A percentile compares a stretch with the other conserved stretches of the same genome.
These are phyloP conservation scores for Dunckerocampus dactyliophorus DNA, from an alignment of 2,113 vertebrate species.

Conservation along the genomic window DNA sequence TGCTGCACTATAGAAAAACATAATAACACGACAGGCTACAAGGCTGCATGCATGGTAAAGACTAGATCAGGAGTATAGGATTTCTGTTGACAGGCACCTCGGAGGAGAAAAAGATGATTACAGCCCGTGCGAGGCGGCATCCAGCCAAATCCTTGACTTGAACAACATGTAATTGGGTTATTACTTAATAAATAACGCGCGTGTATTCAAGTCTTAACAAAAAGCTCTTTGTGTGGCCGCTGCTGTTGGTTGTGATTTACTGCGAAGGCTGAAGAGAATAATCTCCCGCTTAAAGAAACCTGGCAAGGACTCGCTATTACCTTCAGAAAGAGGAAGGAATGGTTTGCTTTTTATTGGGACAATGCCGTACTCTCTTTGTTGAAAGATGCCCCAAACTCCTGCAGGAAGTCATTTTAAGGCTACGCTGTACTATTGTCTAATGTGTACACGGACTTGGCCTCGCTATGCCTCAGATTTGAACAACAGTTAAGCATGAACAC, in stretches of 20 bases:
- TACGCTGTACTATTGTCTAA: too few relatives aligned
- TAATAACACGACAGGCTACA: not conserved
- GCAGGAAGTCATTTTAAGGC: not conserved
- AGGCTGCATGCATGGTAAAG: not conserved
- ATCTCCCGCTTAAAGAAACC: constrained; percentile 27
- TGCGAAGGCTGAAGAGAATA: constrained; percentile 35
- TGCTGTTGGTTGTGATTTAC: constrained; percentile 39
- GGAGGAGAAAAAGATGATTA: constrained; percentile 39
- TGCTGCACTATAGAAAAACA: not conserved
- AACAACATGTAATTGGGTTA: constrained; percentile 45
- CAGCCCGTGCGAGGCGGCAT: constrained; percentile 26
- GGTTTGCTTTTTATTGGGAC: constrained; percentile 28
- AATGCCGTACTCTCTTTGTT: constrained; percentile 19
- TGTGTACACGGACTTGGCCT: too few relatives aligned
- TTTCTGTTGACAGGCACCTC: constrained; percentile 33
- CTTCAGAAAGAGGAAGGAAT: constrained; percentile 32
- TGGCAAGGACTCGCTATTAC: constrained; percentile 37
- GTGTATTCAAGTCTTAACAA: constrained; percentile 20
- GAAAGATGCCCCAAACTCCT: constrained; percentile 10
- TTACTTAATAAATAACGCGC: constrained; percentile 50
- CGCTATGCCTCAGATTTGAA: too few relatives aligned
- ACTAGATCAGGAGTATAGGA: not conserved
- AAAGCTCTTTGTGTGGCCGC: constrained; percentile 34
- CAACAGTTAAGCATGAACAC: not conserved
- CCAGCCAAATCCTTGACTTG: constrained; percentile 27